Evolutionary conservation across 2,113 vertebrate genomes (phyloP).

Genomic region (Hucho hucho): DNA sequence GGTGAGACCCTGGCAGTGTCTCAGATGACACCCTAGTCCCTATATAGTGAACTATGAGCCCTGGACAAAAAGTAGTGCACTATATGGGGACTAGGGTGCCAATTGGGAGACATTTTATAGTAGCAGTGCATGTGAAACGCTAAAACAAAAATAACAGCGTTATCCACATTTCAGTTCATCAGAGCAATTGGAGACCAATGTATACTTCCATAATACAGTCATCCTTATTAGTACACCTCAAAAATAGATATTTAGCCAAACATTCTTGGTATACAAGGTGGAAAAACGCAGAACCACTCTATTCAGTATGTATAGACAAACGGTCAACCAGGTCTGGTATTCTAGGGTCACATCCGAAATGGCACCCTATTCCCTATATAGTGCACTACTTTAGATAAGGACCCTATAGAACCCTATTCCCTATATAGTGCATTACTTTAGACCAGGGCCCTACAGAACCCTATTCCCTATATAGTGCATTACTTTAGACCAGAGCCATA

Average conservation of each 20-base stretch:
- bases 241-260: constrained; percentile 8
- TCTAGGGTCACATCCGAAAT: constrained; percentile 19
- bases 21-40: no score
- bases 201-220: background rate
- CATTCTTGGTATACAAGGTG: constrained; percentile 2
- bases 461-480: background rate
- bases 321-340: no score
- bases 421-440: no score
- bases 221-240: constrained; percentile 14
- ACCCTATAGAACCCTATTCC: no score
- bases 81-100: constrained; percentile 25
- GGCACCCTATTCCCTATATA: background rate
- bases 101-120: background rate
- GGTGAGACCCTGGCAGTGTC: no score
- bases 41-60: constrained; percentile 6
- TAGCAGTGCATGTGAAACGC: constrained; percentile 33
- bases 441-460: no score
- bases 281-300: background rate
- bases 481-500: background rate
- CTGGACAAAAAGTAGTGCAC: constrained; percentile 41
- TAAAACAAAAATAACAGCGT: background rate
- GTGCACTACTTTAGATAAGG: no score
- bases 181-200: no score
- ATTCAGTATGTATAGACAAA: no score
- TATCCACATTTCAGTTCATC: constrained; percentile 10